Evolutionary conservation across 2,113 vertebrate species (phyloP).

Genomic region (Oryzias melastigma): DNA sequence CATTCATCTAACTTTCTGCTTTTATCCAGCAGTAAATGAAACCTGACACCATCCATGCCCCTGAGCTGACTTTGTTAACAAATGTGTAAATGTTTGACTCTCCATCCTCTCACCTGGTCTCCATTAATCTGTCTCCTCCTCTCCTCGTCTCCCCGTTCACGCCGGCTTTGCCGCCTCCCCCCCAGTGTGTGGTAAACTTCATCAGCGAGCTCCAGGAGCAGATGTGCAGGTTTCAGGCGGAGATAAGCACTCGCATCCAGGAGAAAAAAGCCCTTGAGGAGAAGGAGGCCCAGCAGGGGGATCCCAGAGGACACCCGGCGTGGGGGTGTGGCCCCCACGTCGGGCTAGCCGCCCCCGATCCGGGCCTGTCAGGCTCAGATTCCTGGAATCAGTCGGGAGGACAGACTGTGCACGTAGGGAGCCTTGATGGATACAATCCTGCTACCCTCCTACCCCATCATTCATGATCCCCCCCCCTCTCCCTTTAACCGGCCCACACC

Average conservation of each 20-base stretch:
- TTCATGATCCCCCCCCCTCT: slow-evolving; percentile 31
- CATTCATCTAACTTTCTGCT: not conserved
- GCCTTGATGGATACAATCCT: slow-evolving; percentile 74
- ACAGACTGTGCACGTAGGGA: slow-evolving; percentile 90
- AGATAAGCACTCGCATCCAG: slow-evolving; percentile 94
- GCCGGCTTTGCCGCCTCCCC: slow-evolving; percentile 29
- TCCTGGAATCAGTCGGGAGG: slow-evolving; percentile 71
- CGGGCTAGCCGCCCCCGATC: slow-evolving; percentile 43
- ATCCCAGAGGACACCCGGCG: slow-evolving; percentile 51
- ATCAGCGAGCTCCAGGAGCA: slow-evolving; percentile 98
- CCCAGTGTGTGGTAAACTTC: slow-evolving; percentile 96
- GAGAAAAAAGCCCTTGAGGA: slow-evolving; percentile 86
- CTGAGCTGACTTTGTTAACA: slow-evolving; percentile 27
- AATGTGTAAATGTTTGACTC: not conserved
- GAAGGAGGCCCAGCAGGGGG: slow-evolving; percentile 65
- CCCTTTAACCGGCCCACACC: slow-evolving; percentile 51
- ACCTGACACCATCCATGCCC: slow-evolving; percentile 7
- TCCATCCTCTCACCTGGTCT: slow-evolving; percentile 1
- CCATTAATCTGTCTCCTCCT: slow-evolving; percentile 20
- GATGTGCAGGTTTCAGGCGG: slow-evolving; percentile 97
- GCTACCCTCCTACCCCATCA: slow-evolving; percentile 37
- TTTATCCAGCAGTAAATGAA: not conserved
- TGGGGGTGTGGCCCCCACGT: slow-evolving; percentile 49
- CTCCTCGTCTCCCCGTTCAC: slow-evolving; percentile 25
- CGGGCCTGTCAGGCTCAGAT: slow-evolving; percentile 51